Conservation (phyloP, 2,888 invertebrate genomes). For the Drosophila conformis region DNA sequence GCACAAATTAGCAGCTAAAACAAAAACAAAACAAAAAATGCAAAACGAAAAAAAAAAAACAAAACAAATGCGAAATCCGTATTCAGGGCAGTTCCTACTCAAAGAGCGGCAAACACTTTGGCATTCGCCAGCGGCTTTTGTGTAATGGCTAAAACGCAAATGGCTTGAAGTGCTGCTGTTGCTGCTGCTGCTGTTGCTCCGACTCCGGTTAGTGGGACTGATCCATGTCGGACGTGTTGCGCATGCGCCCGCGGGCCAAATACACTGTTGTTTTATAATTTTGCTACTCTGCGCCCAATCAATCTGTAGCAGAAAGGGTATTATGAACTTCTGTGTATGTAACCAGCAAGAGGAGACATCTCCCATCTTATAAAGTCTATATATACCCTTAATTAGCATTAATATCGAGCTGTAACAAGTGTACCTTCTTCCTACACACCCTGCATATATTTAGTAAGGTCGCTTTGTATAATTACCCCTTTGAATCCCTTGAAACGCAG, state of each 20-base stretch:
- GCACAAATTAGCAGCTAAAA: constrained; percentile 67
- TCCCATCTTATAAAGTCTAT: neutral
- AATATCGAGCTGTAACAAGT: neutral
- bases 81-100: constrained; percentile 78
- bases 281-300: constrained; percentile 6
- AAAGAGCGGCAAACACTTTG: constrained; percentile 66
- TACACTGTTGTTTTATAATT: constrained; percentile 49
- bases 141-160: constrained; percentile 74
- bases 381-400: neutral
- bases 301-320: neutral
- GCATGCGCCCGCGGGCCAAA: constrained; percentile 69
- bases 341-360: neutral
- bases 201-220: constrained; percentile 52
- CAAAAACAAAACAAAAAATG: constrained; percentile 10
- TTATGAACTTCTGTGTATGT: neutral
- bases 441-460: neutral
- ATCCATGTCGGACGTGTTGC: constrained; percentile 75
- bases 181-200: constrained; percentile 5
- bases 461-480: too few species aligned
- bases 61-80: constrained; percentile 74
- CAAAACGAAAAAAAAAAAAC: neutral
- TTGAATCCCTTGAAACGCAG: neutral
- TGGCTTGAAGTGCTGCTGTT: constrained; percentile 61
- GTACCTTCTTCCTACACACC: neutral
- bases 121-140: constrained; percentile 74